Evolutionary conservation across 2,888 invertebrate species (phyloP).

Genomic region (Rhagonycha fulva): DNA sequence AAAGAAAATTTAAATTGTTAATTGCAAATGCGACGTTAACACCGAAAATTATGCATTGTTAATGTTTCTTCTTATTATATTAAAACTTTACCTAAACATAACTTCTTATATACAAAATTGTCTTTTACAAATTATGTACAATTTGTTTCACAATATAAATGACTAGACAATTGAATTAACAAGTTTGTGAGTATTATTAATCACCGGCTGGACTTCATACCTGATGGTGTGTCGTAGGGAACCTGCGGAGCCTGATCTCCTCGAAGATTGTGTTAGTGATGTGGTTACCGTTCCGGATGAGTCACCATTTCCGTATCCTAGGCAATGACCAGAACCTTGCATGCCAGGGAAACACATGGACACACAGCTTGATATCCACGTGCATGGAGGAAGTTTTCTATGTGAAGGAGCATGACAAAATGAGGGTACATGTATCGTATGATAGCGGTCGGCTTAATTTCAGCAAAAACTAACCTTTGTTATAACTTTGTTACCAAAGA

Average conservation of each 20-base stretch:
- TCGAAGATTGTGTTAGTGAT: constrained; percentile 49
- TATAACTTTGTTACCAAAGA: not conserved
- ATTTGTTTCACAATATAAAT: constrained; percentile 11
- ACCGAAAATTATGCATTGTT: not conserved
- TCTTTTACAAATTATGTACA: constrained; percentile 5
- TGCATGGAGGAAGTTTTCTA: constrained; percentile 70
- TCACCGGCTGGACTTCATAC: constrained; percentile 44
- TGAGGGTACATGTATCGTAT: not conserved
- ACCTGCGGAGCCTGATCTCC: constrained; percentile 49
- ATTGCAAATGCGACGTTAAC: not conserved
- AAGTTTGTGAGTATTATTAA: constrained; percentile 49
- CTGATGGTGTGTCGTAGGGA: constrained; percentile 51
- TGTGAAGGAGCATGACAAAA: constrained; percentile 36
- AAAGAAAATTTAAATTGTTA: not conserved
- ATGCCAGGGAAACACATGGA: constrained; percentile 48
- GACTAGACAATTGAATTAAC: constrained; percentile 53
- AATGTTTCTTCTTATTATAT: not conserved
- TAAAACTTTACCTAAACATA: not conserved
- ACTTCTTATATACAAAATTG: not conserved
- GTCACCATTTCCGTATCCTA: constrained; percentile 46
- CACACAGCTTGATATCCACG: constrained; percentile 67
- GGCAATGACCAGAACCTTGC: constrained; percentile 44
- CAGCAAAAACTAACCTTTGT: not conserved
- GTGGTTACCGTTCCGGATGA: constrained; percentile 49
- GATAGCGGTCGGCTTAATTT: not conserved